These are phyloP conservation scores for Lynx canadensis DNA, from an alignment of 2,113 vertebrate species.

Conservation along the genomic window DNA sequence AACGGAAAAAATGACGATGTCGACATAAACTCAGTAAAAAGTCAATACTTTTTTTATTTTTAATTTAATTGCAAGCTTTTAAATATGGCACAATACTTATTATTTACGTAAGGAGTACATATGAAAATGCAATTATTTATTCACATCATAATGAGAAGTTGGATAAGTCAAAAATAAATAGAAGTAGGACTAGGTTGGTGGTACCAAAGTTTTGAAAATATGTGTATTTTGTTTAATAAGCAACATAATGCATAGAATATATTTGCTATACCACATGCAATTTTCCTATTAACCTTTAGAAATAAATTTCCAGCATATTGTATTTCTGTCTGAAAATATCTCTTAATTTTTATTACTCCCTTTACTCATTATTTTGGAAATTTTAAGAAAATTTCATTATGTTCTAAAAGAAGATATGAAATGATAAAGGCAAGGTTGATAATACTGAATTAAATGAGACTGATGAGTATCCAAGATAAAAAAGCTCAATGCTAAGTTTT, in stretches of 20 bases:
- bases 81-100: background rate
- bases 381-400: background rate
- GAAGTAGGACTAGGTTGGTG: background rate
- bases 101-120: background rate
- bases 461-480: background rate
- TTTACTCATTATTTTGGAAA: background rate
- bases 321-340: background rate
- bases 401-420: background rate
- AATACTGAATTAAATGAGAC: background rate
- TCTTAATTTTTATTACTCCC: background rate
- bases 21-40: background rate
- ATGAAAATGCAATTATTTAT: slow-evolving; percentile 10
- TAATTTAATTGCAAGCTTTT: background rate
- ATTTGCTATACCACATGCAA: background rate
- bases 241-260: background rate
- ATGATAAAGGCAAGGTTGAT: background rate
- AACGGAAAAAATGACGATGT: background rate
- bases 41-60: background rate
- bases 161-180: background rate
- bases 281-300: background rate
- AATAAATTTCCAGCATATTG: background rate
- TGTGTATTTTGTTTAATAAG: background rate
- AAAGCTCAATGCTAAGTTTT: background rate
- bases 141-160: background rate
- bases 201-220: background rate